phyloP scores from a whole-genome alignment of 2,797 vertebrate species.

The Margarornis squamiger region DNA sequence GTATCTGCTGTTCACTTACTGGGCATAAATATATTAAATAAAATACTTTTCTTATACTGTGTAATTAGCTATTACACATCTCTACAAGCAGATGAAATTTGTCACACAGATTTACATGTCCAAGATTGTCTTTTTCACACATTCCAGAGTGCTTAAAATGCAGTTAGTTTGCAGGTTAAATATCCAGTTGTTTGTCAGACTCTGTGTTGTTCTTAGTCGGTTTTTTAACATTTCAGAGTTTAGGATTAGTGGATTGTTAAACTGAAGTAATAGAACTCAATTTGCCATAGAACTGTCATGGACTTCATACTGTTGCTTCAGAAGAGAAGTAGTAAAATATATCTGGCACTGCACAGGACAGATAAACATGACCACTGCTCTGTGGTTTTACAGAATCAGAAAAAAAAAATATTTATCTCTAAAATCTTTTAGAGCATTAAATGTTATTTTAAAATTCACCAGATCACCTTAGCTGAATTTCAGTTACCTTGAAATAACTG shows the following conservation, averaged over 20 bases:
- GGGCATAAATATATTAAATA: neutral
- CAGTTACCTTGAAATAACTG: neutral
- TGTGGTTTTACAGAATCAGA: neutral
- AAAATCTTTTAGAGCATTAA: neutral
- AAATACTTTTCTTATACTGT: neutral
- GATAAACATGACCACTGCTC: neutral
- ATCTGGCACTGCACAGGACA: neutral
- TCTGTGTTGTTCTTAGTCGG: neutral
- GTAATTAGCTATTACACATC: neutral
- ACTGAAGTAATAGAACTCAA: neutral
- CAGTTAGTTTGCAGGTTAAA: neutral
- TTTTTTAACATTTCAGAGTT: neutral
- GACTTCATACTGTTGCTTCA: neutral
- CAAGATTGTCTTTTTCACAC: neutral
- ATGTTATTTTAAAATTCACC: neutral
- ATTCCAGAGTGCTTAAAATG: neutral
- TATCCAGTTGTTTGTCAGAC: neutral
- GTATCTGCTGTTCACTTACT: neutral
- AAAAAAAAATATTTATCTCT: neutral
- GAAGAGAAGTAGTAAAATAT: neutral
- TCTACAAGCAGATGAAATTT: neutral
- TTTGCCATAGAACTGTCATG: neutral
- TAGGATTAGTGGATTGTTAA: neutral
- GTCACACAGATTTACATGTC: neutral
- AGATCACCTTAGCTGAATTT: neutral